Conservation (phyloP, 2,888 invertebrate species). For the Drosophila multiciliata region DNA sequence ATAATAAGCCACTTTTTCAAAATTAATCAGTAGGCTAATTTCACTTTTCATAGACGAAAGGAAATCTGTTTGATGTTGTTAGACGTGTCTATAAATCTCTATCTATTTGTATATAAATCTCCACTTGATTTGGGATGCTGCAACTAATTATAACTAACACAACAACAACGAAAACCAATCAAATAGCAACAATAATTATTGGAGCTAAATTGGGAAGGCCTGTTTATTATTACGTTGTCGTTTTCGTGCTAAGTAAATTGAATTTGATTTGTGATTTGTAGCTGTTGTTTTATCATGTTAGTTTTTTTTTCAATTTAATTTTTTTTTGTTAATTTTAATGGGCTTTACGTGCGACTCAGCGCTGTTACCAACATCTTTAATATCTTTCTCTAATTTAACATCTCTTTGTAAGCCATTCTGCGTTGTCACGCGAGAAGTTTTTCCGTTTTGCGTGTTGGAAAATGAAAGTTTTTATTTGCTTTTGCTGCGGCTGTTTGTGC, state of each 20-base stretch:
- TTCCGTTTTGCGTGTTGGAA: conserved; percentile 70
- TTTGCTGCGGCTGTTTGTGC: conserved; percentile 19
- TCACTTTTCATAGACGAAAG: conserved; percentile 73
- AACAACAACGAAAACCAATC: conserved; percentile 19
- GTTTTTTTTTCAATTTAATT: conserved; percentile 16
- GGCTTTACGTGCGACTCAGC: conserved; percentile 61
- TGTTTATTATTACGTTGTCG: conserved; percentile 6
- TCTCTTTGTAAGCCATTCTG: conserved; percentile 49
- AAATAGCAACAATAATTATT: conserved; percentile 30
- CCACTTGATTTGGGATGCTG: conserved; percentile 59
- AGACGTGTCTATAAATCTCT: conserved; percentile 25
- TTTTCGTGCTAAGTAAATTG: conserved; percentile 42
- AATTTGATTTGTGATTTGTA: conserved; percentile 59
- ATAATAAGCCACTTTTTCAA: conserved; percentile 35
- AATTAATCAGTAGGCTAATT: conserved; percentile 48
- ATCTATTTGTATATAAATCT: conserved; percentile 33
- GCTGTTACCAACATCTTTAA: conserved; percentile 30
- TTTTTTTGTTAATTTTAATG: conserved; percentile 67
- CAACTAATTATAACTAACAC: conserved; percentile 64
- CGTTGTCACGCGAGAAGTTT: conserved; percentile 75
- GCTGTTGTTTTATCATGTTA: conserved; percentile 37
- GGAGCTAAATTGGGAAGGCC: conserved; percentile 56
- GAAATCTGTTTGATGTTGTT: conserved; percentile 59
- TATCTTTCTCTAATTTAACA: conserved; percentile 18
- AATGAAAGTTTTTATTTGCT: conserved; percentile 79